Evolutionary conservation across 2,888 invertebrate genomes (phyloP).

Genomic region (Heliconius sara): DNA sequence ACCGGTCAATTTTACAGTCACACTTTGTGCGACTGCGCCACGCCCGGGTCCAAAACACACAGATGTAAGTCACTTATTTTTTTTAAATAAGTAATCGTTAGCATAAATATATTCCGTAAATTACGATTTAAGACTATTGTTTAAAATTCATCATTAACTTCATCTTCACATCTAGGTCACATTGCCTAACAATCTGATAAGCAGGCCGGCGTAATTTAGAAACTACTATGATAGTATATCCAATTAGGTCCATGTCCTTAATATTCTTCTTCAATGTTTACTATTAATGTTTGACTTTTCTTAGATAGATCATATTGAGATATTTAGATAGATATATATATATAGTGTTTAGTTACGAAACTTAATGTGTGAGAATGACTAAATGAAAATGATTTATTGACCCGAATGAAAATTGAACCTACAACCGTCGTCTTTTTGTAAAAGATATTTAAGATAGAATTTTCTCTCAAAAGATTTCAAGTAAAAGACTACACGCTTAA

Average conservation of each 20-base stretch:
- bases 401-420: neutral
- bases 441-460: neutral
- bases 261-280: neutral
- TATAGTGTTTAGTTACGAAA: too few species aligned
- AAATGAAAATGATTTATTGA: too few species aligned
- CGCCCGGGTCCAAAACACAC: too few species aligned
- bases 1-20: too few species aligned
- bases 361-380: too few species aligned
- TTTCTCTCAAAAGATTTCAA: neutral
- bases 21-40: too few species aligned
- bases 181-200: slow-evolving; percentile 41
- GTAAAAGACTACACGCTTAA: neutral
- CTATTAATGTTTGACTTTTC: neutral
- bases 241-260: slow-evolving; percentile 24
- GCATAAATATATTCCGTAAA: too few species aligned
- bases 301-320: too few species aligned
- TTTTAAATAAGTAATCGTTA: too few species aligned
- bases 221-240: slow-evolving; percentile 31
- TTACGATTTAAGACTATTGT: too few species aligned
- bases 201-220: slow-evolving; percentile 36
- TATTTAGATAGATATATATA: too few species aligned
- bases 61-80: neutral
- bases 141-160: neutral
- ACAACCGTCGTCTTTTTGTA: neutral
- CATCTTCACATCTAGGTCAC: slow-evolving; percentile 38